Base-by-base conservation (phyloP, 1,140 invertebrate species). In the Cyphomyrmex costatus region DNA sequence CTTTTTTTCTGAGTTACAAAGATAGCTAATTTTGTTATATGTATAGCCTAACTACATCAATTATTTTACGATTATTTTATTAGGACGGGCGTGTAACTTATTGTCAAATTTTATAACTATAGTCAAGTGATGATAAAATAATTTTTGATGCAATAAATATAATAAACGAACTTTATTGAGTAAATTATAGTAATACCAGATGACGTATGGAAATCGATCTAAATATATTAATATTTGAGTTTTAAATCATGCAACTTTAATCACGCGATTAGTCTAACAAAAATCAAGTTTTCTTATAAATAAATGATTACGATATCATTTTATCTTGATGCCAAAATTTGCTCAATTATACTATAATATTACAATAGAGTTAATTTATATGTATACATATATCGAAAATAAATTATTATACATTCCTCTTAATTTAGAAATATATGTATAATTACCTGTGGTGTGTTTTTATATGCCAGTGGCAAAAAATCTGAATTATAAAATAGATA, bases 41-140 rank as follows among this genome's bases (percentile, higher is more conserved):
- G 10, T 42, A 27, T 42, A 66, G 61, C 36, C 2, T 24, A 33
- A 66, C 1, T 56, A 53, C 10, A 16, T 49, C 21, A n/a, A 33
- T 53, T 70, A 53, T 53, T 53, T 53, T 53, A 53, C n/a, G 30
- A 76, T 36, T 58, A 58, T 10, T 33, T 74, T 58, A 33, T 12
- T 21, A 16, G 6, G 3, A 76, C 12, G n/a, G 2, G 6, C n/a
- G 24, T 16, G 3, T 14, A n/a, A 14, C 21, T 12, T 33, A 61
- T 14, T 14, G 33, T 16, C 14, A 16, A 49, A 49, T 49, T 49
- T 49, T 49, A 49, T 49, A 49, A 49, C 16, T 49, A 16, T 16
- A 49, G 14, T 49, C 46, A 14, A 16, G 14, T 16, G 14, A 3
- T 49, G 16, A 49, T 16, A 3, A 16, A 49, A 49, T 49, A 49